Percentiles rank a stretch among this genome's conserved stretches.
phyloP scores from a whole-genome alignment of 2,888 invertebrate genomes.

The Steromphala cineraria region DNA sequence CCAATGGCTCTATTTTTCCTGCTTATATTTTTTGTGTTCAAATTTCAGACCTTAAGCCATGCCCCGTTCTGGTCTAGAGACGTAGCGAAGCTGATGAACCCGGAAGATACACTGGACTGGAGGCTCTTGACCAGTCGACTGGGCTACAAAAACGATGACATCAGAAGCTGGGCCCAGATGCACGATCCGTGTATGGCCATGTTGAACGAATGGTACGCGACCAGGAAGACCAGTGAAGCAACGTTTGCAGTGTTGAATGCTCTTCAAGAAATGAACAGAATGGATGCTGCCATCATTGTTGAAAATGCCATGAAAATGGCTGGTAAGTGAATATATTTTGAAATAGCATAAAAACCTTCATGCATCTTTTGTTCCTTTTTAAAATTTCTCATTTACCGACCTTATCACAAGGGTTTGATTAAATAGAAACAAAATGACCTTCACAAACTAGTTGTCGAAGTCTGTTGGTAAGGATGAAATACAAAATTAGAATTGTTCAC shows the following conservation, averaged over 20 bases:
- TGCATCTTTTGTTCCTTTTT: too few species aligned
- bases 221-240: conserved; percentile 69
- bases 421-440: too few species aligned
- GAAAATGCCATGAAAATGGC: conserved; percentile 66
- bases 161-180: conserved; percentile 69
- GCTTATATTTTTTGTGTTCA: too few species aligned
- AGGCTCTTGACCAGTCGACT: conserved; percentile 67
- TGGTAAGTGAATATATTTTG: conserved; percentile 36
- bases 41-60: conserved; percentile 71
- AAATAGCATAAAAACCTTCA: too few species aligned
- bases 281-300: conserved; percentile 67
- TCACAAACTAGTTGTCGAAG: too few species aligned
- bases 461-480: too few species aligned
- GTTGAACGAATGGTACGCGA: conserved; percentile 70
- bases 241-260: conserved; percentile 57
- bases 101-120: conserved; percentile 66
- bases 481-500: too few species aligned
- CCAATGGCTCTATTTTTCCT: too few species aligned
- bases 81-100: conserved; percentile 68
- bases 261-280: conserved; percentile 68
- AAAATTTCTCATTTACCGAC: too few species aligned
- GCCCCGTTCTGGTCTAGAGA: conserved; percentile 72
- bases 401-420: too few species aligned
- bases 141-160: conserved; percentile 70
- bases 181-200: conserved; percentile 71